Percentiles rank a stretch among this genome's conserved stretches.
Evolutionary conservation across 2,888 invertebrate species (phyloP).

Genomic region (Matsumyia berberina): DNA sequence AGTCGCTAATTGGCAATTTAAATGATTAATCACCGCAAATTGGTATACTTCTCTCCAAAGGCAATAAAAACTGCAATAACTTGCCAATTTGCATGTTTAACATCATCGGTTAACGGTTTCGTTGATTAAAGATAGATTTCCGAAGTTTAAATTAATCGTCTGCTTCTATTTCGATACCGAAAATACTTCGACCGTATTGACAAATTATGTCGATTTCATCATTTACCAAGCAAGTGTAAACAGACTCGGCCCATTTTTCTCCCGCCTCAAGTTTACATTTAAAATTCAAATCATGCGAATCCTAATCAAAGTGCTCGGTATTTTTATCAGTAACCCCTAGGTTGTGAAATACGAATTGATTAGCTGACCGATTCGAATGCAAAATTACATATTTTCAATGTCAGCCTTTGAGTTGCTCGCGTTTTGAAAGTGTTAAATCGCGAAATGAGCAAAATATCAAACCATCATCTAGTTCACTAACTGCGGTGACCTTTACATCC

Average conservation of each 20-base stretch:
- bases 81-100: slow-evolving; percentile 8
- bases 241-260: neutral
- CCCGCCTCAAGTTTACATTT: neutral
- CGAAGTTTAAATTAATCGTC: slow-evolving; percentile 6
- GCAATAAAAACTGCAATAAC: neutral
- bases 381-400: slow-evolving; percentile 10
- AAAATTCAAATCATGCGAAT: slow-evolving; percentile 16
- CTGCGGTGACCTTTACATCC: slow-evolving; percentile 3
- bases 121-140: slow-evolving; percentile 11
- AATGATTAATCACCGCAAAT: slow-evolving; percentile 1
- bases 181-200: neutral
- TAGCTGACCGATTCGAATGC: slow-evolving; percentile 1
- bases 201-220: slow-evolving; percentile 11
- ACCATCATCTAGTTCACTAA: slow-evolving; percentile 3
- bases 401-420: neutral
- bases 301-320: slow-evolving; percentile 1
- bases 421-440: slow-evolving; percentile 9
- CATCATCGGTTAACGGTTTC: slow-evolving; percentile 6
- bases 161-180: neutral
- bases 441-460: neutral
- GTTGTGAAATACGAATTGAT: slow-evolving; percentile 21
- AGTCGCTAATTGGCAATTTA: neutral
- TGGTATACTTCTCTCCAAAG: neutral
- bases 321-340: slow-evolving; percentile 6
- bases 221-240: neutral